A percentile compares a stretch with the other conserved stretches of the same genome.
These are phyloP conservation scores for Drosophila atroscutellata DNA, from an alignment of 2,888 invertebrate genomes.

Conservation along the genomic window DNA sequence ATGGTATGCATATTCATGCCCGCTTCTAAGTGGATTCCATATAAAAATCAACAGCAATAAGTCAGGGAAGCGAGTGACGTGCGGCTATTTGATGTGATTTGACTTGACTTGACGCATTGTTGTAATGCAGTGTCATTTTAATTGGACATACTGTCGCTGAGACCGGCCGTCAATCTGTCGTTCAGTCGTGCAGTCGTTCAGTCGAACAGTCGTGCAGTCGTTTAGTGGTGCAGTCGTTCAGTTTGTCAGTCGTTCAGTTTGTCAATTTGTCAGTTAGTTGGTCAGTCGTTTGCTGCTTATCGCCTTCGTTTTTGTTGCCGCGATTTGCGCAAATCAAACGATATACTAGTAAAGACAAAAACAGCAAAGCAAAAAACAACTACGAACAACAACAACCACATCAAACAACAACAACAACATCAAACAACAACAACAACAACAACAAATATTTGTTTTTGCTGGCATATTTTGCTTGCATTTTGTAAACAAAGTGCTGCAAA, in stretches of 20 bases:
- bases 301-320: slow-evolving; percentile 15
- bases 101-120: slow-evolving; percentile 76
- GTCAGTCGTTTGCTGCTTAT: not conserved
- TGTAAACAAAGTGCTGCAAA: slow-evolving; percentile 69
- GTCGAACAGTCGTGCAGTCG: slow-evolving; percentile 3
- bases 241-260: not conserved
- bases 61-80: slow-evolving; percentile 54
- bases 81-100: slow-evolving; percentile 69
- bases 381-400: slow-evolving; percentile 12
- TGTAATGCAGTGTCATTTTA: slow-evolving; percentile 41
- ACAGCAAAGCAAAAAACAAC: slow-evolving; percentile 25
- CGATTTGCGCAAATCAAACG: slow-evolving; percentile 79
- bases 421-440: not conserved
- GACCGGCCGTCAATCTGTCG: slow-evolving; percentile 27
- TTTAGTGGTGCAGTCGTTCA: not conserved
- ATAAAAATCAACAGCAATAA: slow-evolving; percentile 34
- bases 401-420: not conserved
- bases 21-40: slow-evolving; percentile 46
- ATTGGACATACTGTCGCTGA: slow-evolving; percentile 44
- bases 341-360: slow-evolving; percentile 60
- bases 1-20: slow-evolving; percentile 44
- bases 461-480: slow-evolving; percentile 43
- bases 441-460: slow-evolving; percentile 18
- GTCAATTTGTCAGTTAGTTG: not conserved
- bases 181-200: slow-evolving; percentile 21